Conservation (phyloP, 2,797 vertebrate species). For the Sebastes taczanowskii region DNA sequence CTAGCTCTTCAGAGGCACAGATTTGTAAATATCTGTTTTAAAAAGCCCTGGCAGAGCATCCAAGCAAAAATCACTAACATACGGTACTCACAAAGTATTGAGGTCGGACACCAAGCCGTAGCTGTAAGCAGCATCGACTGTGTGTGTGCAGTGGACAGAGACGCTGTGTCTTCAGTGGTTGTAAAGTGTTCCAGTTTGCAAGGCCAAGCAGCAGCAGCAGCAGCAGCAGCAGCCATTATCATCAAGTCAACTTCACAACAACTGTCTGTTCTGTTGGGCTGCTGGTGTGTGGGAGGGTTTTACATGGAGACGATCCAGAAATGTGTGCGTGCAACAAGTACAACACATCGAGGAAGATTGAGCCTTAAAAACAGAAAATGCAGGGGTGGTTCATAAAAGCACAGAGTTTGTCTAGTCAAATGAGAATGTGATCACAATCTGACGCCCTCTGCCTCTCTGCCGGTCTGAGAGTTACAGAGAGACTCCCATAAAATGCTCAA, state of each 20-base stretch:
- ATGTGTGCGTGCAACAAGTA: conserved; percentile 25
- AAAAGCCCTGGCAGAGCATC: neutral
- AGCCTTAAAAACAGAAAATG: neutral
- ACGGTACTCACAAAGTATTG: neutral
- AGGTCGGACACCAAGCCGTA: neutral
- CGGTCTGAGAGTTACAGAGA: conserved; percentile 20
- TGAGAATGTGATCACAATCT: conserved; percentile 24
- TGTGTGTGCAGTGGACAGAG: neutral
- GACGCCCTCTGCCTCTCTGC: conserved; percentile 14
- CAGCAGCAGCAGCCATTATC: conserved; percentile 22
- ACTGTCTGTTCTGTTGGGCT: conserved; percentile 34
- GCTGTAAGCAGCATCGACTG: neutral
- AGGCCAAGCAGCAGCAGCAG: conserved; percentile 1
- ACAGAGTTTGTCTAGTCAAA: conserved; percentile 22
- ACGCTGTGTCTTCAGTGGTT: neutral
- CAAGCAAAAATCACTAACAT: neutral
- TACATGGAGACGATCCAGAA: conserved; percentile 17
- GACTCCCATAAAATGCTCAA: conserved; percentile 79
- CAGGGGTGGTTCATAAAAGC: conserved; percentile 17
- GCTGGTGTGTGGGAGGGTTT: conserved; percentile 55
- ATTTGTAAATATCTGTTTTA: neutral
- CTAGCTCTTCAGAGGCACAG: neutral
- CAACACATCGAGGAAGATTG: neutral
- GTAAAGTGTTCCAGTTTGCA: conserved; percentile 14
- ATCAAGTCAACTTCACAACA: conserved; percentile 25